phyloP scores from a whole-genome alignment of 1,140 invertebrate species.

The Drosophila virilis region DNA sequence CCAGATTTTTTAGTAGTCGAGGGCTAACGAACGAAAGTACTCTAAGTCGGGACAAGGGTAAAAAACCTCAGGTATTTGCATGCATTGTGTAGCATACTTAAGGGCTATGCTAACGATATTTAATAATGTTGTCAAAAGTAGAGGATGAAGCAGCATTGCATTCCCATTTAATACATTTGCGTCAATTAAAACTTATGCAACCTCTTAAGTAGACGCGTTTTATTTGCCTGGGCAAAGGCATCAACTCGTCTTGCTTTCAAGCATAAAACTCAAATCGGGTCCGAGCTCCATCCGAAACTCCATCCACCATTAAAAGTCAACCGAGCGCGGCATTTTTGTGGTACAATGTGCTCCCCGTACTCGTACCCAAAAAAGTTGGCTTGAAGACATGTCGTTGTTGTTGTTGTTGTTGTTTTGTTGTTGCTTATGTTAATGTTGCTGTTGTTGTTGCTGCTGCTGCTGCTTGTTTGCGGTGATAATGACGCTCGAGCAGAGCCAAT shows the following conservation, averaged over 20 bases:
- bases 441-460: constrained; percentile 30
- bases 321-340: constrained; percentile 80
- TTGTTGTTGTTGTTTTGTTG: constrained; percentile 30
- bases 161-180: constrained; percentile 13
- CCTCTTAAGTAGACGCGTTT: background rate
- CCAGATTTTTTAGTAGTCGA: too few relatives aligned
- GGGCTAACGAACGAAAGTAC: too few relatives aligned
- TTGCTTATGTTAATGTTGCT: constrained; percentile 19
- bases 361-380: constrained; percentile 43
- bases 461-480: constrained; percentile 76
- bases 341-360: constrained; percentile 53
- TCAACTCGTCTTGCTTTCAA: constrained; percentile 23
- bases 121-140: background rate
- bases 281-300: constrained; percentile 35
- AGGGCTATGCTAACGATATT: background rate
- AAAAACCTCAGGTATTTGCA: too few relatives aligned
- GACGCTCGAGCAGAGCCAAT: constrained; percentile 70
- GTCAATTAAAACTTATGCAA: constrained; percentile 53
- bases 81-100: constrained; percentile 37
- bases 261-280: constrained; percentile 5
- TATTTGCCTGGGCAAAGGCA: constrained; percentile 41
- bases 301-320: constrained; percentile 81
- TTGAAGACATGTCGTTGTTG: constrained; percentile 37
- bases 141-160: background rate
- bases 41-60: background rate